Evolutionary conservation across 1,140 invertebrate genomes (phyloP).

Genomic region (Liolophura sinensis): DNA sequence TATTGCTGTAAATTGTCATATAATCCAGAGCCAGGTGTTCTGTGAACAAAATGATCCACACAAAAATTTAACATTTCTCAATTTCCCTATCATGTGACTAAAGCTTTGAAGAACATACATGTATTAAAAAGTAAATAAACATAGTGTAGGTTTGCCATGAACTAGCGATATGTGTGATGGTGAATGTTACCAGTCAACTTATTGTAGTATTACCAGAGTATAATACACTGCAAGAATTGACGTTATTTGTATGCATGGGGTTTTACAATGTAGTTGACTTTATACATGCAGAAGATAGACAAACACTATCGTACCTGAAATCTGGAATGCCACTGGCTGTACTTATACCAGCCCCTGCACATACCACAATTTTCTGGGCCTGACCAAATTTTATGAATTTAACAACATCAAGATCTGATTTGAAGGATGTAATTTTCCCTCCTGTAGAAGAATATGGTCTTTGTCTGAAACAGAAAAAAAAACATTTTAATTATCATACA

Average conservation of each 20-base stretch:
- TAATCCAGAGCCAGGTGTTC: slow-evolving; percentile 86
- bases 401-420: too few relatives aligned
- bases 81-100: slow-evolving; percentile 8
- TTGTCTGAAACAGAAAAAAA: too few relatives aligned
- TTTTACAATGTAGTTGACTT: background rate
- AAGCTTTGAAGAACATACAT: slow-evolving; percentile 13
- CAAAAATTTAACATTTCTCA: slow-evolving; percentile 12
- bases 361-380: slow-evolving; percentile 56
- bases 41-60: slow-evolving; percentile 68
- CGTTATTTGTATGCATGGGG: background rate
- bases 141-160: too few relatives aligned
- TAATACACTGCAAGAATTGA: background rate
- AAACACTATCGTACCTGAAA: slow-evolving; percentile 45
- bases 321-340: slow-evolving; percentile 64
- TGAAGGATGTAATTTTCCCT: too few relatives aligned
- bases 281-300: slow-evolving; percentile 7
- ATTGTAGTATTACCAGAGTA: background rate
- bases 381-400: background rate
- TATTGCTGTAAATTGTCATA: slow-evolving; percentile 93
- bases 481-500: too few relatives aligned
- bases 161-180: background rate
- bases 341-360: slow-evolving; percentile 62
- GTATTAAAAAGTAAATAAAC: too few relatives aligned
- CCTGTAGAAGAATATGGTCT: too few relatives aligned
- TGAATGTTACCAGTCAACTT: background rate